Evolutionary conservation across 2,888 invertebrate species (phyloP).

Genomic region (Stegana nigrithorax): DNA sequence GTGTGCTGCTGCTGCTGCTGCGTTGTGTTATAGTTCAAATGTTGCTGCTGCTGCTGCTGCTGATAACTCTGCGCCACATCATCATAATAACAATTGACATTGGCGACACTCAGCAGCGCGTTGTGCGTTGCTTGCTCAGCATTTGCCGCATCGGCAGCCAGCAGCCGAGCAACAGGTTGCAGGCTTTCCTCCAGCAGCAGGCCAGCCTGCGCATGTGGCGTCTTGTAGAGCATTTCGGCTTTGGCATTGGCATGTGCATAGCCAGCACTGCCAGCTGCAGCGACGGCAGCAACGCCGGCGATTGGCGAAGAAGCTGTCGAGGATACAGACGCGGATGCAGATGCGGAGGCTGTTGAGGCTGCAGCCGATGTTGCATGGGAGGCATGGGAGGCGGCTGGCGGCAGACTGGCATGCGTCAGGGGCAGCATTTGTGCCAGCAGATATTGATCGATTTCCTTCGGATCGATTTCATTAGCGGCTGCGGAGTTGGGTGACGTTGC

Average conservation of each 20-base stretch:
- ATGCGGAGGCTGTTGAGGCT: conserved; percentile 1
- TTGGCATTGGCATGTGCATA: not conserved
- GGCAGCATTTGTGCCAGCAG: conserved; percentile 66
- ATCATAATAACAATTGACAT: conserved; percentile 22
- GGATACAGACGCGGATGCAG: conserved; percentile 10
- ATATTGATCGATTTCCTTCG: conserved; percentile 69
- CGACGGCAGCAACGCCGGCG: too few relatives aligned
- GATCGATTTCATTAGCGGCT: conserved; percentile 62
- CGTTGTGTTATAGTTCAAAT: conserved; percentile 29
- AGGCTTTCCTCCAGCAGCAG: conserved; percentile 11
- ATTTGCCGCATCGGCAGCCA: conserved; percentile 30
- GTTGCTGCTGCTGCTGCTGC: conserved; percentile 46
- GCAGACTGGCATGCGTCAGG: conserved; percentile 43
- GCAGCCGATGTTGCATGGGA: conserved; percentile 6
- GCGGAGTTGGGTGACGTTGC: conserved; percentile 32
- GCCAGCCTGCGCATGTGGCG: not conserved
- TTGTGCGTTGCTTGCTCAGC: conserved; percentile 26
- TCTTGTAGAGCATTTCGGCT: conserved; percentile 14
- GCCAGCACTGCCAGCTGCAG: too few relatives aligned
- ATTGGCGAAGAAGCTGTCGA: conserved; percentile 7
- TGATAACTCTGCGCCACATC: conserved; percentile 20
- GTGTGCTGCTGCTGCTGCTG: not conserved
- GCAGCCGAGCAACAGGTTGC: conserved; percentile 19
- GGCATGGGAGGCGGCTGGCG: conserved; percentile 1
- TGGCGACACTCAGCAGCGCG: conserved; percentile 4